Percentiles rank a stretch among this genome's conserved stretches.
These are phyloP conservation scores for Raja brachyura DNA, from an alignment of 2,113 vertebrate genomes.

Conservation along the genomic window DNA sequence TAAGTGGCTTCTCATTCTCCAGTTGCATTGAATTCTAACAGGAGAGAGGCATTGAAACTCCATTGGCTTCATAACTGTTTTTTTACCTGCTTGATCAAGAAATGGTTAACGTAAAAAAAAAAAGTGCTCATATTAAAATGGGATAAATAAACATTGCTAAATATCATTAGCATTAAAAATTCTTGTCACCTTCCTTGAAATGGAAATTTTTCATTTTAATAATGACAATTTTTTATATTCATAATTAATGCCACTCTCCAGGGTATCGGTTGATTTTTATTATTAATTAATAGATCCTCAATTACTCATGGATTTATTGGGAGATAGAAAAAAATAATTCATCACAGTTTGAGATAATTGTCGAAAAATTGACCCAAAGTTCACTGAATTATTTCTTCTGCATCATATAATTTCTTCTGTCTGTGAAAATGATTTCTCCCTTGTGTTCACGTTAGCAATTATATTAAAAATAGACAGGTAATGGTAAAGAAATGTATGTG, in stretches of 20 bases:
- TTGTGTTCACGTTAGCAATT: background rate
- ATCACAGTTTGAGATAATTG: conserved; percentile 27
- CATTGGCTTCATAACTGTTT: background rate
- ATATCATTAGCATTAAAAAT: background rate
- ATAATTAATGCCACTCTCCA: conserved; percentile 36
- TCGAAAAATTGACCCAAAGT: conserved; percentile 29
- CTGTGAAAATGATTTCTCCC: conserved; percentile 27
- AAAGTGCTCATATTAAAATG: background rate
- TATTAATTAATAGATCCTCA: conserved; percentile 31
- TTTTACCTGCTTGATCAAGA: background rate
- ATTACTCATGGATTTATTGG: conserved; percentile 33
- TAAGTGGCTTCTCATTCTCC: background rate
- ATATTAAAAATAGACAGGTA: background rate
- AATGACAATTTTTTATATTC: conserved; percentile 16
- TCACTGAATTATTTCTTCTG: conserved; percentile 18
- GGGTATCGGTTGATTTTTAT: conserved; percentile 26
- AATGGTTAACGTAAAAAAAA: background rate
- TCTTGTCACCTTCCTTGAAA: conserved; percentile 8
- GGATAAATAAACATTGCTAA: background rate
- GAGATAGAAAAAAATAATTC: conserved; percentile 30
- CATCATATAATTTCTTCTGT: background rate
- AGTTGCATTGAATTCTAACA: background rate
- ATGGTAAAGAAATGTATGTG: background rate
- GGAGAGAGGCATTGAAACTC: background rate
- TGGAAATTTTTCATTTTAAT: conserved; percentile 38